A percentile compares a stretch with the other conserved stretches of the same genome.
phyloP scores from a whole-genome alignment of 2,888 invertebrate species.

The Deilephila elpenor region DNA sequence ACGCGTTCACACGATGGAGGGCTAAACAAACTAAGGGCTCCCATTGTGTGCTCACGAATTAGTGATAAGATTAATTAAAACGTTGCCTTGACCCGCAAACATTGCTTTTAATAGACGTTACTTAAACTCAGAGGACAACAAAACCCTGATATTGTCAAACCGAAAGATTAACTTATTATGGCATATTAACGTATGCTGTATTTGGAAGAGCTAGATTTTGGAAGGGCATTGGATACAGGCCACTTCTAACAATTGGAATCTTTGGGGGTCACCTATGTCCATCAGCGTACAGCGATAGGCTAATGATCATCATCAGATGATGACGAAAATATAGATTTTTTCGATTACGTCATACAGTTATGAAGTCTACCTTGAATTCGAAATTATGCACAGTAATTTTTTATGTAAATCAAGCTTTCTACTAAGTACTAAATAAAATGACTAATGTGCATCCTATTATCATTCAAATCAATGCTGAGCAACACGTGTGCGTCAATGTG shows the following conservation, averaged over 20 bases:
- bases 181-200: too few species aligned
- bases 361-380: not conserved
- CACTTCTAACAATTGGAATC: too few species aligned
- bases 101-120: not conserved
- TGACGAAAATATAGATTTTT: not conserved
- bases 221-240: too few species aligned
- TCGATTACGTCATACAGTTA: not conserved
- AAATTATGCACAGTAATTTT: not conserved
- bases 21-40: conserved; percentile 10
- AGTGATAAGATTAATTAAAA: conserved; percentile 19
- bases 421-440: not conserved
- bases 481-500: conserved; percentile 19
- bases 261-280: too few species aligned
- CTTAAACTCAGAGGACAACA: not conserved
- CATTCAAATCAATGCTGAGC: not conserved
- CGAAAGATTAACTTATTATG: not conserved
- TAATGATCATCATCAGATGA: too few species aligned
- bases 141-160: not conserved
- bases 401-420: not conserved
- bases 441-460: not conserved
- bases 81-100: conserved; percentile 11
- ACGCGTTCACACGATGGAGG: conserved; percentile 5
- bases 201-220: too few species aligned
- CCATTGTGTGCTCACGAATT: conserved; percentile 4
- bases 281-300: too few species aligned